These are phyloP conservation scores for Stenchaetothrips biformis DNA, from an alignment of 2,888 invertebrate species.

Conservation along the genomic window DNA sequence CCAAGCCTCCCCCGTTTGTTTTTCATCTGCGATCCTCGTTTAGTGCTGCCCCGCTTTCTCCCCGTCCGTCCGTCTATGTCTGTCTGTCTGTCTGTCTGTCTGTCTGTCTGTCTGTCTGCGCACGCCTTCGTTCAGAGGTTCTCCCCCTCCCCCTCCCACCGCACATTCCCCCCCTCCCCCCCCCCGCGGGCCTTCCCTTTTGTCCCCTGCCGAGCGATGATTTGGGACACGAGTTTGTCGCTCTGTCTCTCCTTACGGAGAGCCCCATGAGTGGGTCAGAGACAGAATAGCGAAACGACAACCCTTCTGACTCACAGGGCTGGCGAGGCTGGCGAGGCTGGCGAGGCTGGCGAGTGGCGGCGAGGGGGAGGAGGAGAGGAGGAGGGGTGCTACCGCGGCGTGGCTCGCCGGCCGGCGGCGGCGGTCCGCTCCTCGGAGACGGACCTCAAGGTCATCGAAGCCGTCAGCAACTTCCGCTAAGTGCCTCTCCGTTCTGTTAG, in stretches of 20 bases:
- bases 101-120: not conserved
- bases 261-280: too few relatives aligned
- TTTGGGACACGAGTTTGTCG: too few relatives aligned
- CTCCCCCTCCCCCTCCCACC: not conserved
- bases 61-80: not conserved
- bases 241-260: too few relatives aligned
- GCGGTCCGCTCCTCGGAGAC: too few relatives aligned
- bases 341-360: not conserved
- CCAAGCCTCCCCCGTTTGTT: conserved; percentile 17
- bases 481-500: not conserved
- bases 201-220: too few relatives aligned
- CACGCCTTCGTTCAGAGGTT: too few relatives aligned
- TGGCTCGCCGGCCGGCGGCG: not conserved
- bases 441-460: not conserved
- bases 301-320: too few relatives aligned
- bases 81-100: not conserved
- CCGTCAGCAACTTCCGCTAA: not conserved
- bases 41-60: conserved; percentile 17
- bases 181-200: too few relatives aligned
- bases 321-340: not conserved
- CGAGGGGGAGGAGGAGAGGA: not conserved
- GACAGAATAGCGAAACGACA: too few relatives aligned
- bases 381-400: not conserved
- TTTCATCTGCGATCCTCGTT: conserved; percentile 17
- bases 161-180: too few relatives aligned